Evolutionary conservation across 2,113 vertebrate genomes (phyloP).

Genomic region (Lamprotornis superbus): DNA sequence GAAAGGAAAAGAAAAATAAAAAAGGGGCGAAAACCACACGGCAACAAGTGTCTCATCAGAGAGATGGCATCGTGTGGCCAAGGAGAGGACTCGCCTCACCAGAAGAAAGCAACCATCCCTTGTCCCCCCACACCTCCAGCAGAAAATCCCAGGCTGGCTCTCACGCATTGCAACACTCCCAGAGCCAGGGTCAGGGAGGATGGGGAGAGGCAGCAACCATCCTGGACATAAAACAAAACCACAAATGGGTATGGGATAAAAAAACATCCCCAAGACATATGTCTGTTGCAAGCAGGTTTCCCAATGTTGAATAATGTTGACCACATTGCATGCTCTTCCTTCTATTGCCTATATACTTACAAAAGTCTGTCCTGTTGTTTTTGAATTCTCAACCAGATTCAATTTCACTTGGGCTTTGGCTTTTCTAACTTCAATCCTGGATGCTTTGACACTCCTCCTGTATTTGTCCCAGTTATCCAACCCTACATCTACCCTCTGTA

Average conservation of each 20-base stretch:
- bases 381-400: background rate
- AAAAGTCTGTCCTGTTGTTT: background rate
- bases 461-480: background rate
- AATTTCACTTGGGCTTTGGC: background rate
- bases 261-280: background rate
- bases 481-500: background rate
- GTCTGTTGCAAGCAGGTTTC: background rate
- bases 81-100: background rate
- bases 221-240: background rate
- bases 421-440: background rate
- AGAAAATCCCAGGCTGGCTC: background rate
- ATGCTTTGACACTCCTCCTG: background rate
- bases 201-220: background rate
- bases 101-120: fast-evolving
- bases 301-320: background rate
- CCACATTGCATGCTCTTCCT: background rate
- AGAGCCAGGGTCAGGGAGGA: fast-evolving
- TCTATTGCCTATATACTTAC: fast-evolving
- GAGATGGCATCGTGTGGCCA: fast-evolving
- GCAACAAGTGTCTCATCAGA: background rate
- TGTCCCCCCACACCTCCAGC: fast-evolving
- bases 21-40: fast-evolving
- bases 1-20: background rate
- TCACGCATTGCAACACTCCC: background rate
- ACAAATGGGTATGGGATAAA: background rate